phyloP scores from a whole-genome alignment of 2,113 vertebrate species.

The Pungitius pungitius region DNA sequence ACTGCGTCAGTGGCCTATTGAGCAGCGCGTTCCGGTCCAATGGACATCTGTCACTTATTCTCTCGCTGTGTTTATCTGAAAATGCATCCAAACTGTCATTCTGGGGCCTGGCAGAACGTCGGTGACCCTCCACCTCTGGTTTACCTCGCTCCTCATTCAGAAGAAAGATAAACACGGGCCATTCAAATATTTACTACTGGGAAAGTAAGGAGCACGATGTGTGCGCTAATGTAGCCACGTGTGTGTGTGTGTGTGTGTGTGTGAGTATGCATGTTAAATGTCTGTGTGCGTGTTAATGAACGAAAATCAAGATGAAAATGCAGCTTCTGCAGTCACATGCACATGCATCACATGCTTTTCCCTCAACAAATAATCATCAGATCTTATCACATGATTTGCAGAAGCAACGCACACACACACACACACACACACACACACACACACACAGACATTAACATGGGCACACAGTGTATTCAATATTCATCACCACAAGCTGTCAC shows the following conservation, averaged over 20 bases:
- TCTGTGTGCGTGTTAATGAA: slow-evolving; percentile 15
- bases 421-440: slow-evolving; percentile 27
- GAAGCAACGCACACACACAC: not conserved
- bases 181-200: slow-evolving; percentile 76
- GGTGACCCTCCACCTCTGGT: slow-evolving; percentile 15
- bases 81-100: slow-evolving; percentile 59
- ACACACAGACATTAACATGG: slow-evolving; percentile 57
- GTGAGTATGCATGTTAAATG: not conserved
- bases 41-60: slow-evolving; percentile 76
- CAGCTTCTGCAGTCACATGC: not conserved
- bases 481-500: slow-evolving; percentile 77
- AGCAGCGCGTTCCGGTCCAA: slow-evolving; percentile 47
- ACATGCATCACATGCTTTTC: slow-evolving; percentile 21
- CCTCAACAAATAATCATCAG: slow-evolving; percentile 35
- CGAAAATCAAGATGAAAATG: slow-evolving; percentile 17
- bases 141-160: slow-evolving; percentile 42
- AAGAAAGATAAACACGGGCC: slow-evolving; percentile 67
- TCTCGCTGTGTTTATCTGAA: slow-evolving; percentile 71
- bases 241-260: slow-evolving; percentile 9
- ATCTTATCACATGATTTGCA: slow-evolving; percentile 29
- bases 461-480: slow-evolving; percentile 72
- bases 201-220: slow-evolving; percentile 50
- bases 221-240: slow-evolving; percentile 14
- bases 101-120: slow-evolving; percentile 29
- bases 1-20: slow-evolving; percentile 64